Conservation (phyloP, 2,888 invertebrate species). For the Melieria crassipennis region DNA sequence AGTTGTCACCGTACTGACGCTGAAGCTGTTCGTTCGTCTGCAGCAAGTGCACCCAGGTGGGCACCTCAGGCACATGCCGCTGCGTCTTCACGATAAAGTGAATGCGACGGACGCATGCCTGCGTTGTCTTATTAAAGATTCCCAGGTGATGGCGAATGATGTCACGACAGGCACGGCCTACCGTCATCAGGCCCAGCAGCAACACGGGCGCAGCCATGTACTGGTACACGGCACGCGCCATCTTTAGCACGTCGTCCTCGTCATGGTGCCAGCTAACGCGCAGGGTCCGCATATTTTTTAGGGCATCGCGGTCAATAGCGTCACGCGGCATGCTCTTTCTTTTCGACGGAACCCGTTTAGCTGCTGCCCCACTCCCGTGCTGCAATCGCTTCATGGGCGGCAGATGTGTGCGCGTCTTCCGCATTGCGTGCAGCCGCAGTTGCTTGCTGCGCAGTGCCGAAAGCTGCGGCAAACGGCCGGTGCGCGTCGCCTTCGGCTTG, state of each 20-base stretch:
- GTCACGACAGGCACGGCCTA: slow-evolving; percentile 69
- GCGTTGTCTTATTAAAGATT: slow-evolving; percentile 75
- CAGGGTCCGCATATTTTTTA: slow-evolving; percentile 71
- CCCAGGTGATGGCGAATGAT: slow-evolving; percentile 68
- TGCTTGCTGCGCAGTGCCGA: slow-evolving; percentile 21
- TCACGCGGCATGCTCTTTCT: slow-evolving; percentile 67
- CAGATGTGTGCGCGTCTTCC: slow-evolving; percentile 32
- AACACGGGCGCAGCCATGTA: slow-evolving; percentile 66
- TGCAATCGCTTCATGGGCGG: slow-evolving; percentile 31
- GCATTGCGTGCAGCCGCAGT: slow-evolving; percentile 26
- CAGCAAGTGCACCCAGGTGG: slow-evolving; percentile 72
- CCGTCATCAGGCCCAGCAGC: slow-evolving; percentile 51
- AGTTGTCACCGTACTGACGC: slow-evolving; percentile 64
- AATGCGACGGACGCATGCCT: slow-evolving; percentile 74
- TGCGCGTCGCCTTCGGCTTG: slow-evolving; percentile 34
- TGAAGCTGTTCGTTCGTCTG: slow-evolving; percentile 69
- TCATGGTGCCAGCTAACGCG: slow-evolving; percentile 73
- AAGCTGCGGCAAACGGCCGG: slow-evolving; percentile 36
- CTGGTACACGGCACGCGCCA: slow-evolving; percentile 73
- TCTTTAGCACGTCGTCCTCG: slow-evolving; percentile 76
- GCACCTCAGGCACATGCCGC: slow-evolving; percentile 70
- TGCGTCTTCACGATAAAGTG: slow-evolving; percentile 72
- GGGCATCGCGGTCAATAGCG: slow-evolving; percentile 72
- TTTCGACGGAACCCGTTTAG: slow-evolving; percentile 28
- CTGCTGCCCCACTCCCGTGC: background rate